Evolutionary conservation across 2,888 invertebrate genomes (phyloP), one percentile per base, ranked within the genome.

Genomic region (Drosophila demipolita): DNA sequence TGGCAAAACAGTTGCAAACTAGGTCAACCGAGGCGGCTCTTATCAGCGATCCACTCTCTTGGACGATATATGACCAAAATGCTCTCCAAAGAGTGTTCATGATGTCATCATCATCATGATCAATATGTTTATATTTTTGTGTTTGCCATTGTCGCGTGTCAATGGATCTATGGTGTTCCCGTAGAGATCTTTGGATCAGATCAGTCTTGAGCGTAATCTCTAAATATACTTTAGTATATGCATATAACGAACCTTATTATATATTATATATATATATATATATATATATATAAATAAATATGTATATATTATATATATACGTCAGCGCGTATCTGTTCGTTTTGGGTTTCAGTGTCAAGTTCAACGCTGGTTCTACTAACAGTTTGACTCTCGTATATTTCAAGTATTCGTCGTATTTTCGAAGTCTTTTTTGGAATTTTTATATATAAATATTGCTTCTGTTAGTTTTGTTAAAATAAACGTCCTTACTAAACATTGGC

Each of bases 341-440:
- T 76, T 77, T 66, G 50, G 59, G 62, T 75, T 90, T 90, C 87
- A 87, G 86, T 90, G 87, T 90, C 87, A 87, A 87, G 87, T 90
- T 87, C 90, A 90, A 61, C 75, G 12, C 61, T 65, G 67, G 57
- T 70, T 66, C 75, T 59, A 68, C 66, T 65, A 72, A 76, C 54
- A 59, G 12, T 20, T 59, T 42, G 26, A 54, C 42, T 59, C 64
- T 60, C 49, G 53, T 20, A 53, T 42, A 59, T 71, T 75, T 55
- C n/a, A 57, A 54, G 17, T 40, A 11, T 38, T 33, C 20, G 33
- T 52, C 63, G 6, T 7, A 55, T 55, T 42, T 45, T 36, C 48
- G 45, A 72, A 38, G 48, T 53, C 35, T 48, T 53, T 62, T 66
- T 65, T 57, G 71, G 42, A 49, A 62, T 67, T 50, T 61, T 49